phyloP scores from a whole-genome alignment of 2,113 vertebrate species.

The Percina caprodes region DNA sequence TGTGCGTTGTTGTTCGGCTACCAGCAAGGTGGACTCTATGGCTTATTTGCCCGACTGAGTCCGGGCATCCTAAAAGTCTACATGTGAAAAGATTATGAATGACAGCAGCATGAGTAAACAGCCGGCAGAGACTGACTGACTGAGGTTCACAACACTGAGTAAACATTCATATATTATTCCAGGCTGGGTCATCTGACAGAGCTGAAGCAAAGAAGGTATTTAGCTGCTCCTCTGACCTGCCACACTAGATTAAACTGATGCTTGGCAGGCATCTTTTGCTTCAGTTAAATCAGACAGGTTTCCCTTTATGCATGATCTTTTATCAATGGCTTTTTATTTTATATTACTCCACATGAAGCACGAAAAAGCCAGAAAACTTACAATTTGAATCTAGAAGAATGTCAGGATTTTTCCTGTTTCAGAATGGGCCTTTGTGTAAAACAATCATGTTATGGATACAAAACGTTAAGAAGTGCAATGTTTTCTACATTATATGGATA shows the following conservation, averaged over 20 bases:
- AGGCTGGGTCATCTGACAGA: constrained; percentile 41
- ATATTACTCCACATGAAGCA: not conserved
- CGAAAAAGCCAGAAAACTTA: not conserved
- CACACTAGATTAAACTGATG: constrained; percentile 47
- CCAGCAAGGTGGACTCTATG: constrained; percentile 29
- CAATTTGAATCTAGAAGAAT: not conserved
- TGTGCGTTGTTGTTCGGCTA: constrained; percentile 32
- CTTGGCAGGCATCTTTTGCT: constrained; percentile 25
- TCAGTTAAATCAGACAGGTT: constrained; percentile 17
- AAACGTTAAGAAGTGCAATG: too few species aligned
- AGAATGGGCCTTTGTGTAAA: too few species aligned
- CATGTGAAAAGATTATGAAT: constrained; percentile 57
- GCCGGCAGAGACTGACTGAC: constrained; percentile 26
- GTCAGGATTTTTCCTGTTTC: too few species aligned
- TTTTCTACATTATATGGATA: too few species aligned
- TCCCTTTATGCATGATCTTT: not conserved
- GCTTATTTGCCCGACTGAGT: constrained; percentile 47
- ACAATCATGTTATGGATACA: too few species aligned
- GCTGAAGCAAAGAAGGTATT: constrained; percentile 43
- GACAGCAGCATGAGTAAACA: constrained; percentile 55
- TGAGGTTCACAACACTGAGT: constrained; percentile 37
- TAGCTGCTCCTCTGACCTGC: constrained; percentile 45
- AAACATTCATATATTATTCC: constrained; percentile 56
- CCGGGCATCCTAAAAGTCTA: constrained; percentile 26
- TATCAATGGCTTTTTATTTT: not conserved